Evolutionary conservation across 1,140 invertebrate genomes (phyloP).

Genomic region (Lordiphosa collinella): DNA sequence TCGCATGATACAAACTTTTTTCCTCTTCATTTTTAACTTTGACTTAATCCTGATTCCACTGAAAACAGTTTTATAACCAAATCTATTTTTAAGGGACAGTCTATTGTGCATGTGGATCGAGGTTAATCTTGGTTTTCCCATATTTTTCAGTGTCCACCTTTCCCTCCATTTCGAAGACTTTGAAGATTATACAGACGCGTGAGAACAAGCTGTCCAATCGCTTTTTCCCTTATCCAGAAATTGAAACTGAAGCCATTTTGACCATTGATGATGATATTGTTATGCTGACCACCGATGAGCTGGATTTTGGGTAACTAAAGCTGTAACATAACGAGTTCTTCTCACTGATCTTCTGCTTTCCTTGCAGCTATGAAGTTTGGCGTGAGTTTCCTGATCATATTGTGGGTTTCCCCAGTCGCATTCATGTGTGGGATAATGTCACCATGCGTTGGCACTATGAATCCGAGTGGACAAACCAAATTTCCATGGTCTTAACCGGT

Average conservation of each 20-base stretch:
- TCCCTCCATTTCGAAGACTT: constrained; percentile 94
- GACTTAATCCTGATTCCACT: no score
- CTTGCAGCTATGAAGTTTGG: constrained; percentile 88
- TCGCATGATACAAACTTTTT: no score
- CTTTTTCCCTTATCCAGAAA: constrained; percentile 95
- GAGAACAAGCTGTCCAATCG: constrained; percentile 96
- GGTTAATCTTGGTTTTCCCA: background rate
- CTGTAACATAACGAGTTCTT: no score
- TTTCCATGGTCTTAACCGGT: constrained; percentile 95
- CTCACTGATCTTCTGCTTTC: background rate
- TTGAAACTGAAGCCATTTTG: constrained; percentile 94
- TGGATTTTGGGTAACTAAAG: constrained; percentile 89
- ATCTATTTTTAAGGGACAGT: no score
- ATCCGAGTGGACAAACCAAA: constrained; percentile 96
- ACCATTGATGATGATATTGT: constrained; percentile 96
- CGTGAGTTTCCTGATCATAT: constrained; percentile 95
- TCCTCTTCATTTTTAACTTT: no score
- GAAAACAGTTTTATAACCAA: no score
- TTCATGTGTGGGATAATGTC: constrained; percentile 93
- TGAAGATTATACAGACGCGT: constrained; percentile 94
- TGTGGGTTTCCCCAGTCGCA: constrained; percentile 94
- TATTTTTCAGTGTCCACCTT: constrained; percentile 86
- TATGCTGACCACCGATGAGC: constrained; percentile 95
- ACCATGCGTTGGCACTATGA: constrained; percentile 93
- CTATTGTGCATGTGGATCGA: no score